Evolutionary conservation across 2,797 vertebrate genomes (phyloP).

Genomic region (Myotis pilosus): DNA sequence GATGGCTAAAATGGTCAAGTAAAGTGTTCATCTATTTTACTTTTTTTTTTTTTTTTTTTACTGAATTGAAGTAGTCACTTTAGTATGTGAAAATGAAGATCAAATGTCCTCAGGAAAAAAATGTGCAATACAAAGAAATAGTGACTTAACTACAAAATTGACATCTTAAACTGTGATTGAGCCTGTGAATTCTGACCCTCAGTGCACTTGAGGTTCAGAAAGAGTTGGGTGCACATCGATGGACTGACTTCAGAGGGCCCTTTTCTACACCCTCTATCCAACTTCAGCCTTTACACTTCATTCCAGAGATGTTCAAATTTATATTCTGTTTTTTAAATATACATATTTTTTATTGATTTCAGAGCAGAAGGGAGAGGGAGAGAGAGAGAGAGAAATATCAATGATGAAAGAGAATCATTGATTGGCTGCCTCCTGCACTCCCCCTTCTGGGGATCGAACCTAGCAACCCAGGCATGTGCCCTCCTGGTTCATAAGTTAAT

Average conservation of each 20-base stretch:
- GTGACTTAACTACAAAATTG: not conserved
- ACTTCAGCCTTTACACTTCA: not conserved
- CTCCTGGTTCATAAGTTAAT: too few species aligned
- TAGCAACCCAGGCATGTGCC: too few species aligned
- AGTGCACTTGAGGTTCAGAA: not conserved
- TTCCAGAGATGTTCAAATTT: not conserved
- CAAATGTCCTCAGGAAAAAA: not conserved
- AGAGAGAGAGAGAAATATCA: too few species aligned
- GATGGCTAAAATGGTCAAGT: not conserved
- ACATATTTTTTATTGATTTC: too few species aligned
- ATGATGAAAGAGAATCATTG: too few species aligned
- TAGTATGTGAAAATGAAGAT: not conserved
- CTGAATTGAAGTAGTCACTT: not conserved
- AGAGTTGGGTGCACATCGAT: not conserved
- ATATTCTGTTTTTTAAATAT: not conserved
- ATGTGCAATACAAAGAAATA: not conserved
- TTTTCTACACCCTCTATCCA: not conserved
- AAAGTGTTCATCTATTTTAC: not conserved
- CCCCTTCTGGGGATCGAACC: too few species aligned
- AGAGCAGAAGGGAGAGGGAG: too few species aligned
- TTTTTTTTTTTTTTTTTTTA: not conserved
- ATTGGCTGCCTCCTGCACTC: too few species aligned
- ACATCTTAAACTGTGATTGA: not conserved
- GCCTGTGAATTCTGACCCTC: not conserved
- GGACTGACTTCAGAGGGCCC: not conserved